phyloP scores from a whole-genome alignment of 2,888 invertebrate genomes.

The Holacanthella duospinosa region DNA sequence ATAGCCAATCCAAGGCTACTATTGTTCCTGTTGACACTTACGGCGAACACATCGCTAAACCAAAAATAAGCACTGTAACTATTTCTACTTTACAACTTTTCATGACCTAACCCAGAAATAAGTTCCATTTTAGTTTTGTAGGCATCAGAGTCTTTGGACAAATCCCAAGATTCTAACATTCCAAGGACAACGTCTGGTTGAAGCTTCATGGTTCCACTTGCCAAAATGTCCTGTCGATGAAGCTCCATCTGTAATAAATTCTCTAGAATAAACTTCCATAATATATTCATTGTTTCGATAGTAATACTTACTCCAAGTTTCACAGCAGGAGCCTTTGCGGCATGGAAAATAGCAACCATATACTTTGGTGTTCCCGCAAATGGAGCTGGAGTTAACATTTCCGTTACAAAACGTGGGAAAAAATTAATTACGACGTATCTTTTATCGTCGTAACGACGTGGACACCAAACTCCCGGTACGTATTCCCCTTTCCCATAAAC shows the following conservation, averaged over 20 bases:
- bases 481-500: conserved; percentile 29
- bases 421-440: conserved; percentile 33
- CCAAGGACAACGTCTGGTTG: conserved; percentile 15
- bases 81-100: no score
- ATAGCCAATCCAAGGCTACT: conserved; percentile 19
- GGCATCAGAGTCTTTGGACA: conserved; percentile 12
- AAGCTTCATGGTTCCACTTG: conserved; percentile 21
- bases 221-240: conserved; percentile 23
- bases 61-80: no score
- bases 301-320: conserved; percentile 11
- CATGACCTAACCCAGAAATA: conserved; percentile 15
- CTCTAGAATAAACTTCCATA: neutral
- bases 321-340: conserved; percentile 12
- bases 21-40: conserved; percentile 25
- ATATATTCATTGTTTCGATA: neutral
- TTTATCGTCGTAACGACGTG: conserved; percentile 30
- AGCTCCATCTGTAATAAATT: conserved; percentile 11
- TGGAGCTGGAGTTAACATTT: conserved; percentile 26
- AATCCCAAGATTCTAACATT: conserved; percentile 21
- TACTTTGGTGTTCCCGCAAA: conserved; percentile 25
- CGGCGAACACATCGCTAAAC: conserved; percentile 16
- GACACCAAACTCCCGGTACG: conserved; percentile 32
- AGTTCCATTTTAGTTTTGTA: conserved; percentile 16
- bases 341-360: conserved; percentile 25
- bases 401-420: conserved; percentile 34